Conservation (phyloP, 2,113 vertebrate species). For the Polypterus senegalus region DNA sequence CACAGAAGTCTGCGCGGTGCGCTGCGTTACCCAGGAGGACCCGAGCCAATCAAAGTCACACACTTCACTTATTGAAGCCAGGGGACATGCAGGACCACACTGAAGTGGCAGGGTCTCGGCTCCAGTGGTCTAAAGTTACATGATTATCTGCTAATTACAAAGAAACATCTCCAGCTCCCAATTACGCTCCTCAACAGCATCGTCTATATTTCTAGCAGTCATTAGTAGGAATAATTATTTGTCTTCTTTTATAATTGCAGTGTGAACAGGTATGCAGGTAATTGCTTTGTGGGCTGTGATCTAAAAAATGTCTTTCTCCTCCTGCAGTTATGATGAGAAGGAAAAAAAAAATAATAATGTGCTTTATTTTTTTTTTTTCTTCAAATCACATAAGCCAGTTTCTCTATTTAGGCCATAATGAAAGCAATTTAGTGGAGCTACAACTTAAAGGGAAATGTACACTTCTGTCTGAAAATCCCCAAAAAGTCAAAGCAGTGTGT, state of each 20-base stretch:
- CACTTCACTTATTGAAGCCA: background rate
- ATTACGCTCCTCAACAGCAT: constrained; percentile 59
- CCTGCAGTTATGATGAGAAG: background rate
- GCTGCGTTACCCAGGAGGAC: background rate
- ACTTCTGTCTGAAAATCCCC: too few relatives aligned
- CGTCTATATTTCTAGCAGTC: constrained; percentile 49
- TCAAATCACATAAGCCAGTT: background rate
- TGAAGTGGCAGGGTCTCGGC: constrained; percentile 39
- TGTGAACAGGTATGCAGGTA: constrained; percentile 57
- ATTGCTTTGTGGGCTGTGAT: constrained; percentile 48
- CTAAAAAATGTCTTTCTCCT: constrained; percentile 45
- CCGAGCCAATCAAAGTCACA: background rate
- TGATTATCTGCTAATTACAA: constrained; percentile 47
- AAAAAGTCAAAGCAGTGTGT: too few relatives aligned
- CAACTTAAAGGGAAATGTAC: too few relatives aligned
- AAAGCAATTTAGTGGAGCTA: too few relatives aligned
- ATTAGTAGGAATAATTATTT: constrained; percentile 64
- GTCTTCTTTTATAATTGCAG: constrained; percentile 56
- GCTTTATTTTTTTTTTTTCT: background rate
- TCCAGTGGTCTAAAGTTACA: constrained; percentile 41
- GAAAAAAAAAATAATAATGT: background rate
- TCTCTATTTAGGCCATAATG: background rate
- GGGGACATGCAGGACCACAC: constrained; percentile 30
- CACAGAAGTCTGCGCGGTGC: too few relatives aligned
- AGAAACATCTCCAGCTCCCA: constrained; percentile 43